Conservation (phyloP, 2,797 vertebrate genomes). For the Champsocephalus esox region DNA sequence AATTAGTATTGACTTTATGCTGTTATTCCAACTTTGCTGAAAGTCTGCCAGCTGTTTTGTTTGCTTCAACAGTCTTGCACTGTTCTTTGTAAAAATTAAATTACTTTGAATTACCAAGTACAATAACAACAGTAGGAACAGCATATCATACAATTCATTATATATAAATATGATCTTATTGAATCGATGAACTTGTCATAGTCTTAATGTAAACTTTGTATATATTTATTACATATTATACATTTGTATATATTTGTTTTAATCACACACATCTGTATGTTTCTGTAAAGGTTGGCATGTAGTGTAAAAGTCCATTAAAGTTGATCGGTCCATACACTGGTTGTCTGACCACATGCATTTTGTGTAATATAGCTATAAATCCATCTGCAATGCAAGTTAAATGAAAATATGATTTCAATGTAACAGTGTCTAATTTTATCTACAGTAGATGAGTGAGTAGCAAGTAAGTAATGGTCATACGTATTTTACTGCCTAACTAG, state of each 20-base stretch:
- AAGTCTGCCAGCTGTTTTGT: constrained; percentile 8
- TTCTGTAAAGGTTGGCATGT: too few species aligned
- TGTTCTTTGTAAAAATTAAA: not conserved
- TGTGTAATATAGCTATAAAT: too few species aligned
- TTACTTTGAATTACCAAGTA: not conserved
- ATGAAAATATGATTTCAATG: not conserved
- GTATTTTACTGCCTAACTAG: not conserved
- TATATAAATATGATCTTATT: not conserved
- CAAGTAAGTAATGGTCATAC: not conserved
- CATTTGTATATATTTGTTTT: too few species aligned
- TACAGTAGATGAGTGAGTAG: too few species aligned
- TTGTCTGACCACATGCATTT: too few species aligned
- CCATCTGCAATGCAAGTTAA: too few species aligned
- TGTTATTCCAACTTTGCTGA: not conserved
- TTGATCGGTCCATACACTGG: not conserved
- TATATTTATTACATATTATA: not conserved
- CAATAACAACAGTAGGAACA: not conserved
- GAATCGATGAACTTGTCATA: not conserved
- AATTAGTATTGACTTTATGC: not conserved
- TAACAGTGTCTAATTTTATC: not conserved
- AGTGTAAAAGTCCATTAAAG: not conserved
- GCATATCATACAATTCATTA: not conserved
- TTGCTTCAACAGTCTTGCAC: not conserved
- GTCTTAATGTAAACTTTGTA: not conserved
- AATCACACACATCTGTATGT: too few species aligned